Conservation (phyloP, 2,797 vertebrate genomes). For the Meriones psammophilus region DNA sequence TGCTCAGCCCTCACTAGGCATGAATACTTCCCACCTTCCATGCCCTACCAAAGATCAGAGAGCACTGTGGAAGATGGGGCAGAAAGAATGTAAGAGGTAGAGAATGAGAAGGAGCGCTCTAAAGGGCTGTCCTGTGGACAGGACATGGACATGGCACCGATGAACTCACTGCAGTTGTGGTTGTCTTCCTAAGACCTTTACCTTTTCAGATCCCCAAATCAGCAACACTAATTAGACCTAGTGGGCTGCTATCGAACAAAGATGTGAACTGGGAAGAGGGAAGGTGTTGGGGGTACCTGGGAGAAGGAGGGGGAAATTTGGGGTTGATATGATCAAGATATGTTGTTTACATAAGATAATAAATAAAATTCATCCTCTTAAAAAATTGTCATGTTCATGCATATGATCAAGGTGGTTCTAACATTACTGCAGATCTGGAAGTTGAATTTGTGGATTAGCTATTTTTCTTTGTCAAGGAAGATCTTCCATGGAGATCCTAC, state of each 20-base stretch:
- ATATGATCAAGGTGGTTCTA: not conserved
- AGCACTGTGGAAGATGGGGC: too few species aligned
- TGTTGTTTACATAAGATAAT: not conserved
- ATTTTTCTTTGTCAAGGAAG: conserved; percentile 57
- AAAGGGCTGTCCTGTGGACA: not conserved
- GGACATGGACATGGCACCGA: not conserved
- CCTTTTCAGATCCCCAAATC: not conserved
- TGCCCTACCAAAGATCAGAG: too few species aligned
- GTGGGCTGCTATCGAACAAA: not conserved
- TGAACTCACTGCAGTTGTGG: not conserved
- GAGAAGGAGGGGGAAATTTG: not conserved
- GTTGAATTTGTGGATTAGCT: conserved; percentile 25
- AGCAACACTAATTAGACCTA: not conserved
- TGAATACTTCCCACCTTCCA: not conserved
- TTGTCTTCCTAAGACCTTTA: too few species aligned
- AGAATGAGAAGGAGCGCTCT: not conserved
- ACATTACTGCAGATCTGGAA: not conserved
- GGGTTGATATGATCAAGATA: not conserved
- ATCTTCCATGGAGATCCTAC: conserved; percentile 50
- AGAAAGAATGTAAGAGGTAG: not conserved
- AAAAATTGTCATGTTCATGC: not conserved
- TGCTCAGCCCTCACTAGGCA: not conserved
- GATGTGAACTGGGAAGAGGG: not conserved
- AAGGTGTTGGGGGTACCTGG: not conserved
- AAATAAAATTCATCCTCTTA: not conserved